Evolutionary conservation across 64 coral and sea anemone species (phyloP).

Genomic region (Trachythela sp.): DNA sequence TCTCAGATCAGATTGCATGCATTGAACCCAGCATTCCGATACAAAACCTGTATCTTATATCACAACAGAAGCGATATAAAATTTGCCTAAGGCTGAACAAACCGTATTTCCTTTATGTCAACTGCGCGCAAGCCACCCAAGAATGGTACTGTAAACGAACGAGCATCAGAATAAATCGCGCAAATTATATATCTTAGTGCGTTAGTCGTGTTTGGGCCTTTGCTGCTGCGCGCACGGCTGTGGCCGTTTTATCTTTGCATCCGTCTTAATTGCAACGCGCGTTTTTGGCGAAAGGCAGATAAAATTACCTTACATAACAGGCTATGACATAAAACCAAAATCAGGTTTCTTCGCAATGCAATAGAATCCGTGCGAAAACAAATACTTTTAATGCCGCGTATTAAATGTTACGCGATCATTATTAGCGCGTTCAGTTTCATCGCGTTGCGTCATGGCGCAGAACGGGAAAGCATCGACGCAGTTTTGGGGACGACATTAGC

Average conservation of each 20-base stretch:
- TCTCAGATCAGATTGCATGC: neutral
- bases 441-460: neutral
- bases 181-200: neutral
- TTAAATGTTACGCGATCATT: neutral
- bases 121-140: neutral
- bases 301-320: neutral
- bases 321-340: slow-evolving; percentile 24
- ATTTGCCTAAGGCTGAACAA: neutral
- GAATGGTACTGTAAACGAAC: neutral
- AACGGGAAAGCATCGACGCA: neutral
- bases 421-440: neutral
- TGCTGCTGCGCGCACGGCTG: neutral
- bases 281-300: slow-evolving; percentile 7
- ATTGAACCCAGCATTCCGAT: neutral
- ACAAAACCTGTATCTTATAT: neutral
- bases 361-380: neutral
- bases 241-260: neutral
- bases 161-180: neutral
- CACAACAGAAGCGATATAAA: neutral
- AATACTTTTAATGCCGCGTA: neutral
- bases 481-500: neutral
- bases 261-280: slow-evolving; percentile 4
- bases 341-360: neutral
- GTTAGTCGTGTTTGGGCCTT: neutral
- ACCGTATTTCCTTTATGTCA: neutral